Percentiles rank a stretch among this genome's conserved stretches.
These are phyloP conservation scores for Psittacula echo DNA, from an alignment of 2,797 vertebrate species.

Conservation along the genomic window DNA sequence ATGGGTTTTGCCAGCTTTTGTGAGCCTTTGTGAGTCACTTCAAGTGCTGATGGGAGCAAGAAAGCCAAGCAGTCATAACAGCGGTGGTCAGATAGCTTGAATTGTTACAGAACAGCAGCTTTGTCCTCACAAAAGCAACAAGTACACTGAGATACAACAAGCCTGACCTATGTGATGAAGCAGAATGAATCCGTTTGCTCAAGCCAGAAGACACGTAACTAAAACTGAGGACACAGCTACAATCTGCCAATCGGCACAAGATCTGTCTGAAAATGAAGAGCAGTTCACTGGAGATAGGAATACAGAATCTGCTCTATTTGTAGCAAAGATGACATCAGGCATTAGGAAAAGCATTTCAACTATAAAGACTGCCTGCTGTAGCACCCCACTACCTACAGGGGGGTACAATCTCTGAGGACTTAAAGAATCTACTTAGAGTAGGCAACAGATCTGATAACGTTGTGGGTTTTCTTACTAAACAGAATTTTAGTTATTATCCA, in stretches of 20 bases:
- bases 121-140: slow-evolving; percentile 35
- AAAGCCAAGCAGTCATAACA: neutral
- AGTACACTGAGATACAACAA: neutral
- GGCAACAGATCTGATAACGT: neutral
- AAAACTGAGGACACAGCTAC: neutral
- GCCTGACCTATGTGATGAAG: neutral
- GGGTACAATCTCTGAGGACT: neutral
- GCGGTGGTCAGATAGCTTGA: neutral
- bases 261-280: neutral
- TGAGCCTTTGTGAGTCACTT: slow-evolving; percentile 35
- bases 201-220: neutral
- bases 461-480: neutral
- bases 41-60: neutral
- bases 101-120: neutral
- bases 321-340: slow-evolving; percentile 52
- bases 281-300: neutral
- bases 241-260: neutral
- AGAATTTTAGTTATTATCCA: neutral
- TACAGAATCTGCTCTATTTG: slow-evolving; percentile 49
- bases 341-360: slow-evolving; percentile 11
- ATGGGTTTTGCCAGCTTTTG: neutral
- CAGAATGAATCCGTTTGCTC: rapidly evolving
- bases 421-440: neutral
- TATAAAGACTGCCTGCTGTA: neutral
- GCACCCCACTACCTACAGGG: neutral